Percentiles rank a stretch among this genome's conserved stretches.
Conservation (phyloP, 2,888 invertebrate genomes). For the Teleiodes luculella region DNA sequence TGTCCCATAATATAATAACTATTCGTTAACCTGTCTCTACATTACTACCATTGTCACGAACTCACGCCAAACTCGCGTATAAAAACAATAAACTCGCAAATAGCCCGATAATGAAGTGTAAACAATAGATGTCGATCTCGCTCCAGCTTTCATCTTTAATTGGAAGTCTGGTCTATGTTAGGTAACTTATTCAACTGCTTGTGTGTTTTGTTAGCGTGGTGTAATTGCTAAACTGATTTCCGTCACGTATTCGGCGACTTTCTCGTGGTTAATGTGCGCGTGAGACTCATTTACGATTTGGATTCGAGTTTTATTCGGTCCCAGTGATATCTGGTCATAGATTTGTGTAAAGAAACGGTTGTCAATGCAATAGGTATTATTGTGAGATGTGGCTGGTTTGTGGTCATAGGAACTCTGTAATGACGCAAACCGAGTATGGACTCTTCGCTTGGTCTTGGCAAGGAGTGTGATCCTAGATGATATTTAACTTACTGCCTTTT, state of each 20-base stretch:
- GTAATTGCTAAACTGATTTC: constrained; percentile 35
- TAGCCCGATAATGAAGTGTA: neutral
- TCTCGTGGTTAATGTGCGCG: constrained; percentile 41
- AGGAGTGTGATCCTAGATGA: too few relatives aligned
- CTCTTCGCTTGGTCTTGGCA: too few relatives aligned
- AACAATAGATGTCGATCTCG: neutral
- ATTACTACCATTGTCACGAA: too few relatives aligned
- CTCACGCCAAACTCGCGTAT: neutral
- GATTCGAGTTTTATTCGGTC: neutral
- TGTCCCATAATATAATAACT: too few relatives aligned
- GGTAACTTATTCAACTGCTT: constrained; percentile 12
- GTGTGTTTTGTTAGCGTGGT: neutral
- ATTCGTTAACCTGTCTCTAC: too few relatives aligned
- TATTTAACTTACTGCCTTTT: too few relatives aligned
- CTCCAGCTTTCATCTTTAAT: neutral
- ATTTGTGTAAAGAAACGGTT: too few relatives aligned
- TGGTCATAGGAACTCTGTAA: too few relatives aligned
- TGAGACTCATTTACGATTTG: constrained; percentile 8
- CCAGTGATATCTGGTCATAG: too few relatives aligned
- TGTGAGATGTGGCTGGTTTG: too few relatives aligned
- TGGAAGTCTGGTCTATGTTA: neutral
- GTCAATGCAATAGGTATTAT: too few relatives aligned
- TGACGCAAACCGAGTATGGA: too few relatives aligned
- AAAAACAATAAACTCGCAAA: neutral
- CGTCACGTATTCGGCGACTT: constrained; percentile 53